Percentiles rank a stretch among this genome's conserved stretches.
Evolutionary conservation across 2,888 invertebrate genomes (phyloP).

Genomic region (Agrotis segetum): DNA sequence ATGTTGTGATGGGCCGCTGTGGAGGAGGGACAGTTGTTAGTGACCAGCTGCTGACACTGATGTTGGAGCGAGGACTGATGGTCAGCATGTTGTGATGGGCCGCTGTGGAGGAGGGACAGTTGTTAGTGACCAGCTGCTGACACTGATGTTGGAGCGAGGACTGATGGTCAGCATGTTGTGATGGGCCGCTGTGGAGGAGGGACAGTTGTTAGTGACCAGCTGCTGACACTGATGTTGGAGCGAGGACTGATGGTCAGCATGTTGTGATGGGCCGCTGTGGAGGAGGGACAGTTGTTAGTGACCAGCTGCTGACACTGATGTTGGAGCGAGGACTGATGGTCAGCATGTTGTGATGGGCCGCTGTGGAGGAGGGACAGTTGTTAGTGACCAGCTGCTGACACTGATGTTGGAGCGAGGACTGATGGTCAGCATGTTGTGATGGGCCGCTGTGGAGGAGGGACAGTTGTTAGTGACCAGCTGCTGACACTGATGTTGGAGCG

Average conservation of each 20-base stretch:
- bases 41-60: constrained; percentile 74
- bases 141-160: constrained; percentile 67
- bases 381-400: constrained; percentile 76
- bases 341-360: constrained; percentile 78
- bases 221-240: constrained; percentile 58
- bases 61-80: constrained; percentile 71
- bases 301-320: constrained; percentile 73
- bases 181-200: constrained; percentile 71
- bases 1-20: constrained; percentile 81
- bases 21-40: constrained; percentile 56
- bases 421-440: constrained; percentile 80
- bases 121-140: constrained; percentile 76
- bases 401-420: constrained; percentile 70
- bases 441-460: constrained; percentile 69
- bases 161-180: constrained; percentile 80
- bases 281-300: constrained; percentile 62
- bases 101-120: constrained; percentile 68
- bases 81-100: constrained; percentile 80
- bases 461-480: constrained; percentile 75
- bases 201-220: constrained; percentile 76
- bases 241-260: constrained; percentile 77
- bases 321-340: constrained; percentile 74
- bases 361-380: constrained; percentile 66
- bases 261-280: constrained; percentile 80
- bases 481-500: constrained; percentile 63